These are phyloP conservation scores for Anser cygnoides DNA, from an alignment of 2,113 vertebrate species.

Conservation along the genomic window DNA sequence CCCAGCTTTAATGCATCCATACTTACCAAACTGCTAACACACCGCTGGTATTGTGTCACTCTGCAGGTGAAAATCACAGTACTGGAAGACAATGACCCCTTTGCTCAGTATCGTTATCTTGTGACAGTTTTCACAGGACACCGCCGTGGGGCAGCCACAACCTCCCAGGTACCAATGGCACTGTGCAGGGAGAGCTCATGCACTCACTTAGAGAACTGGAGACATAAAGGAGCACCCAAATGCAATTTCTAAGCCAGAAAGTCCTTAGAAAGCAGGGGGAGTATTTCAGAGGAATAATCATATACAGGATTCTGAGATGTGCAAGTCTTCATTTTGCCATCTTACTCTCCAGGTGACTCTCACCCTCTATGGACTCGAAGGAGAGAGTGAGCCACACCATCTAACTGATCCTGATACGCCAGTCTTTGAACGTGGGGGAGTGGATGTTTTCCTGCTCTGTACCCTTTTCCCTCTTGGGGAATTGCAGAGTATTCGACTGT, in stretches of 20 bases:
- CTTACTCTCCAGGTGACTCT: constrained; percentile 84
- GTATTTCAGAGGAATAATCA: not conserved
- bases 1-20: not conserved
- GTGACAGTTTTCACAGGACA: constrained; percentile 91
- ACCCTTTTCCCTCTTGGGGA: constrained; percentile 92
- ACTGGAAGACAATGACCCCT: constrained; percentile 90
- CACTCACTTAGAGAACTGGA: not conserved
- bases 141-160: constrained; percentile 87
- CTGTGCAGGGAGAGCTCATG: not conserved
- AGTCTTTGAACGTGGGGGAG: constrained; percentile 89
- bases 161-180: constrained; percentile 83
- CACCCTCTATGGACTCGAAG: constrained; percentile 86
- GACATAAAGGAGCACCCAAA: not conserved
- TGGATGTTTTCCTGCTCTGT: constrained; percentile 89
- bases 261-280: not conserved
- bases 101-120: constrained; percentile 90
- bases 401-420: constrained; percentile 81
- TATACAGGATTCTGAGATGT: accelerated
- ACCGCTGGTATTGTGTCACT: not conserved
- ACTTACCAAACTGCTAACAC: not conserved
- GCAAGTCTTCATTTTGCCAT: not conserved
- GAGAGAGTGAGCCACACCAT: constrained; percentile 93
- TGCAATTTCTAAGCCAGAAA: not conserved
- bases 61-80: constrained; percentile 89
- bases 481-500: constrained; percentile 86